Base-by-base conservation (phyloP, 2,888 invertebrate species). In the Hymenopus coronatus region DNA sequence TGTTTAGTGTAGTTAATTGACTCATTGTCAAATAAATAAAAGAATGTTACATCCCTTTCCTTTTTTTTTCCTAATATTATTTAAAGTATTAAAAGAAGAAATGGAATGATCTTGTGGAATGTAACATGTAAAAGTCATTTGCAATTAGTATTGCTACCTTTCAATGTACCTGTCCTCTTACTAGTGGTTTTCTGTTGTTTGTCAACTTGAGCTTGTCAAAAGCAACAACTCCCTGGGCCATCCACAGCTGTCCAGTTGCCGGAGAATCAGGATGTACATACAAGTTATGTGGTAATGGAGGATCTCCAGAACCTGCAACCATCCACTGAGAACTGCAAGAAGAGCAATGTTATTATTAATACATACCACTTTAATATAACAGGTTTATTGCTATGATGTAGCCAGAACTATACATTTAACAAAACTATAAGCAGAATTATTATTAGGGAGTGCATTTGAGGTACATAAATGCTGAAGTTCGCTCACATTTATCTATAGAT, bases 141-240 rank as follows among this genome's bases (percentile, higher is more conserved):
- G 40, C 40, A 9, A 12, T 40, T 9, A 20, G 20, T 70, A 70
- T 20, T 15, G 54, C 54, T 70, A 70, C 54, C 54, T 70, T 54
- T 70, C 20, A 70, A 70, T 70, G 54, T 89, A 91, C 91, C 90
- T 91, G 91, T 87, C 91, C 92, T 87, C 91, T 89, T 54, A 91
- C 90, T 15, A 91, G 88, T 28, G 91, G 91, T 70, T 90, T 89
- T 70, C 91, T 90, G 90, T 93, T 93, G 91, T 94, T 94, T 88
- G 94, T 94, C 83, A 94, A 91, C 91, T 94, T 94, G 28, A 94
- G 92, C 90, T 93, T 93, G 89, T 93, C 93, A 91, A 94, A 94
- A 84, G 92, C 91, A 28, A 94, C 92, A 83, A 91, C 90, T 20
- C 92, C 93, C 86, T 93, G 93, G 27, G 93, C 93, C 93, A 93